Percentiles rank a stretch among this genome's conserved stretches.
These are phyloP conservation scores for Mythimna vitellina DNA, from an alignment of 2,888 invertebrate genomes.

Conservation along the genomic window DNA sequence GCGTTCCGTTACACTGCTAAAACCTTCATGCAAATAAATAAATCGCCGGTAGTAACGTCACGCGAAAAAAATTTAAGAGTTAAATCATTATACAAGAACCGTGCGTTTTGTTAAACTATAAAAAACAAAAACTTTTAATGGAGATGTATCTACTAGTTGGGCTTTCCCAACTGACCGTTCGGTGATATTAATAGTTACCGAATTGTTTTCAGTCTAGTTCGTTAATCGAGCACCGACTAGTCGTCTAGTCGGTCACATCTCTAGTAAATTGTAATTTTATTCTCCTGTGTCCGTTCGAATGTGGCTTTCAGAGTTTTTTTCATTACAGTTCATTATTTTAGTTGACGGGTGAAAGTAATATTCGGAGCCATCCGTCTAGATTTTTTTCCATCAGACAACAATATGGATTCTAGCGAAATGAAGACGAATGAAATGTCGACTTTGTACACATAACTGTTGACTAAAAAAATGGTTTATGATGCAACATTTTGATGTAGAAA, in stretches of 20 bases:
- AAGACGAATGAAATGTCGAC: conserved; percentile 11
- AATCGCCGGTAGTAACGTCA: no score
- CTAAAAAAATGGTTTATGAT: neutral
- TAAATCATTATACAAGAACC: no score
- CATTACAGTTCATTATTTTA: conserved; percentile 52
- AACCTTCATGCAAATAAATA: no score
- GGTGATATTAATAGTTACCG: neutral
- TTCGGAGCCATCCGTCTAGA: conserved; percentile 40
- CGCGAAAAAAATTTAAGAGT: no score
- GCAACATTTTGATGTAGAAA: no score
- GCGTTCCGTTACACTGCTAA: no score
- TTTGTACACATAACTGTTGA: neutral
- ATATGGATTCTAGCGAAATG: conserved; percentile 13
- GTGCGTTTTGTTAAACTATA: no score
- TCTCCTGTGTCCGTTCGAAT: conserved; percentile 26
- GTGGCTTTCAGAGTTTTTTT: conserved; percentile 42
- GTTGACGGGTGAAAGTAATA: conserved; percentile 50
- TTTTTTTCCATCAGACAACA: conserved; percentile 34
- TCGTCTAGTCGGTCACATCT: neutral
- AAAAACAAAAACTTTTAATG: no score
- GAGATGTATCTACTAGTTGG: neutral
- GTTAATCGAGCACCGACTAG: neutral
- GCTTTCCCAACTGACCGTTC: neutral
- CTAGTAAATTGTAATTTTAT: conserved; percentile 52
- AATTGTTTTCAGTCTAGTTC: neutral